phyloP scores from a whole-genome alignment of 2,888 invertebrate genomes.

The Caenorhabditis virilis region DNA sequence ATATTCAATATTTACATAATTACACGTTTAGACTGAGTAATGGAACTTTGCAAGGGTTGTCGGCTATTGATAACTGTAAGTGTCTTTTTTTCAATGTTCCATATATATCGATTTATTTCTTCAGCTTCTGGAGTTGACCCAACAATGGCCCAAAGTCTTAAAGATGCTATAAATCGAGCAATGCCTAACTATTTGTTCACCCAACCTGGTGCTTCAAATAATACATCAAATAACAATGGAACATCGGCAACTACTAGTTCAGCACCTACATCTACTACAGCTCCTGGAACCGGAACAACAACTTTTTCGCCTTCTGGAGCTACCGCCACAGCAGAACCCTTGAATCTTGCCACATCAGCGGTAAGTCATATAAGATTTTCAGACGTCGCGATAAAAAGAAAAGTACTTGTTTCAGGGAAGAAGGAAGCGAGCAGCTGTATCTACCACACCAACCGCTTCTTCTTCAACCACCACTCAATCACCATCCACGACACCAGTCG shows the following conservation, averaged over 20 bases:
- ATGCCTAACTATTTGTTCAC: conserved; percentile 15
- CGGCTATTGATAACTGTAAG: conserved; percentile 18
- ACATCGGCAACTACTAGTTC: not conserved
- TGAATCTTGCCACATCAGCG: too few species aligned
- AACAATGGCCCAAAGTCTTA: conserved; percentile 25
- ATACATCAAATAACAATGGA: not conserved
- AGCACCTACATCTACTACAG: not conserved
- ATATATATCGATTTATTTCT: conserved; percentile 5
- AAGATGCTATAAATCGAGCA: conserved; percentile 27
- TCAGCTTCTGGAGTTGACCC: conserved; percentile 23
- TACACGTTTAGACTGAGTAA: conserved; percentile 16
- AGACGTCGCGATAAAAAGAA: too few species aligned
- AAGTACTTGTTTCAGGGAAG: too few species aligned
- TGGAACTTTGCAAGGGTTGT: conserved; percentile 13
- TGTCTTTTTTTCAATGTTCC: too few species aligned
- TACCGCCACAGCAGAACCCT: too few species aligned
- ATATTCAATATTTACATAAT: conserved; percentile 32
- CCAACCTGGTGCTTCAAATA: not conserved
- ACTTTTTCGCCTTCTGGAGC: too few species aligned
- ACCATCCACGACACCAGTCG: too few species aligned
- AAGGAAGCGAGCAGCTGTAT: too few species aligned
- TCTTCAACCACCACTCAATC: not conserved
- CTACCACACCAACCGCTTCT: not conserved
- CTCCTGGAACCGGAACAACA: too few species aligned
- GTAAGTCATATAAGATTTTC: too few species aligned